Evolutionary conservation across 2,113 vertebrate genomes (phyloP), one percentile per base, ranked within the genome.

Genomic region (Tachysurus vachellii): DNA sequence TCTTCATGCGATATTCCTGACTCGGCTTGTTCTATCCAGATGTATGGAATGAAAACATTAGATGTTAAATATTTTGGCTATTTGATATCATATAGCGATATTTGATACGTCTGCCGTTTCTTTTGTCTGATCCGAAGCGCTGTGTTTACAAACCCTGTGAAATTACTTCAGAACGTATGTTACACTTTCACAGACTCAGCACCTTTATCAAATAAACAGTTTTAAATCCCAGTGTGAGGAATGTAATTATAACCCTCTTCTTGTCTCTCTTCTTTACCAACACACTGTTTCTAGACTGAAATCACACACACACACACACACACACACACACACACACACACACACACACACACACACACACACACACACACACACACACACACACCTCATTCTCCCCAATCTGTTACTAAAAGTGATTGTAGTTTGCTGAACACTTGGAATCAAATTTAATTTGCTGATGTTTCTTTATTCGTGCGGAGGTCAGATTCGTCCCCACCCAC

Each of bases 401-500:
- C 6, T 14, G 4, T 14, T 57, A 14, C 14, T 57, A 36, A 36
- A 5, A 14, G 28, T 44, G 68, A 19, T 19, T 44, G 23, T 16
- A 12, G 28, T 59, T 80, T 80, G 53, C 54, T 57, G n/a, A 83
- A 47, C 31, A 71, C 54, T 83, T 79, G 71, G 73, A 86, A 83
- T 68, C 59, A 70, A 5, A 75, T 76, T 68, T 76, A 31, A 82
- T 80, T 80, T 82, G 70, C 56, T 64, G 61, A 50, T 26, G 17
- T 87, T 85, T 86, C 64, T 85, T 73, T 83, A 53, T 17, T 14
- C 26, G 19, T 44, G 14, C 26, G 2, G 73, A 59, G 36, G 44
- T 83, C 42, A 31, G 82, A 83, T 50, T 75, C 31, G 85, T 88
- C 88, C 56, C 88, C 88, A 73, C 80, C 62, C 81, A 80, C 80